These are phyloP conservation scores for Scarus forsteni DNA, from an alignment of 2,797 vertebrate genomes.

Conservation along the genomic window DNA sequence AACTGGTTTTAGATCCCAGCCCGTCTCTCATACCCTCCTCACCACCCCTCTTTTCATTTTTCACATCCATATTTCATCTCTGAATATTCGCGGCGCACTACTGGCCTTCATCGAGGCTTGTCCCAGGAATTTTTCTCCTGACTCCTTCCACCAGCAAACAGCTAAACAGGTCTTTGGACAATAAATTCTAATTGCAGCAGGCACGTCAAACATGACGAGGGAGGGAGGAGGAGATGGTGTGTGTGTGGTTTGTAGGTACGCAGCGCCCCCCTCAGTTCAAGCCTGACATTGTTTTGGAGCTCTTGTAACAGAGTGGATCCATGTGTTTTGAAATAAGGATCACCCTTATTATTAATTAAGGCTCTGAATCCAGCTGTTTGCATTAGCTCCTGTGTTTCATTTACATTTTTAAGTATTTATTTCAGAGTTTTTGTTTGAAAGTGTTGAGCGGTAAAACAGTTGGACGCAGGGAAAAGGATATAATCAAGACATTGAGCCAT, in stretches of 20 bases:
- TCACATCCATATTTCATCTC: neutral
- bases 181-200: slow-evolving; percentile 81
- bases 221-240: slow-evolving; percentile 23
- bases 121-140: slow-evolving; percentile 71
- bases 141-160: slow-evolving; percentile 63
- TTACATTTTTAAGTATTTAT: no score
- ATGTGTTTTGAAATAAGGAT: slow-evolving; percentile 9
- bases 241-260: slow-evolving; percentile 63
- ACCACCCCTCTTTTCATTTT: neutral
- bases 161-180: slow-evolving; percentile 78
- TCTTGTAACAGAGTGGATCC: neutral
- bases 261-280: slow-evolving; percentile 70
- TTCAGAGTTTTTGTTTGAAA: no score
- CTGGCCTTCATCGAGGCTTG: slow-evolving; percentile 31
- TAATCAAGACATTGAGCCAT: no score
- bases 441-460: no score
- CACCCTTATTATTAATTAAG: no score
- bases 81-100: slow-evolving; percentile 16
- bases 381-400: no score
- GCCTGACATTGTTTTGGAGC: neutral
- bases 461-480: no score
- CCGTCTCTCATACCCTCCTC: neutral
- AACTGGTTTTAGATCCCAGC: slow-evolving; percentile 21
- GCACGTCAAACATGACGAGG: slow-evolving; percentile 63
- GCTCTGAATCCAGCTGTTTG: no score